A percentile compares a stretch with the other conserved stretches of the same genome.
Conservation (phyloP, 2,888 invertebrate genomes). For the Scaeva pyrastri region DNA sequence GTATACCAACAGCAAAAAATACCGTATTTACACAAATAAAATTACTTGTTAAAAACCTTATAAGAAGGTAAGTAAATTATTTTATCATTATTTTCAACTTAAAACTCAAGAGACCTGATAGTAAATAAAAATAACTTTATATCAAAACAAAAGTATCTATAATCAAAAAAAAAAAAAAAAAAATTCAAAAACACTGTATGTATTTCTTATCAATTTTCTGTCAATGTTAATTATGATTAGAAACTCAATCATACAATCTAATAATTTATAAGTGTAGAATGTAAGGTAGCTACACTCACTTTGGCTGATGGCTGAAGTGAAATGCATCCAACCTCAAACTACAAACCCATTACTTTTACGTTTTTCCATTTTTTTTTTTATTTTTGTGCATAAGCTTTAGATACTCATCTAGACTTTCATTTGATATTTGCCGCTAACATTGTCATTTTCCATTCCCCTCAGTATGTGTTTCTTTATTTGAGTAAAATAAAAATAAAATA, state of each 20-base stretch:
- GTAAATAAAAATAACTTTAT: neutral
- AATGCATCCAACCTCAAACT: slow-evolving; percentile 12
- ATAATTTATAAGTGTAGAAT: neutral
- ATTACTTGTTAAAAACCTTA: too few relatives aligned
- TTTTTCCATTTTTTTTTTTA: neutral
- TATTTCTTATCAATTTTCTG: slow-evolving; percentile 6
- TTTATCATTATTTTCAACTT: too few relatives aligned
- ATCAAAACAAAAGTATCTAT: neutral
- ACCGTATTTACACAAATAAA: too few relatives aligned
- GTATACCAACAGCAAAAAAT: too few relatives aligned
- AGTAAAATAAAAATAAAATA: neutral
- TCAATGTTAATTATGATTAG: slow-evolving; percentile 24
- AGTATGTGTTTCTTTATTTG: neutral
- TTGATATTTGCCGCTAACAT: slow-evolving; percentile 10
- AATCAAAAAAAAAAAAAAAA: neutral
- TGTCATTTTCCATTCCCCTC: neutral
- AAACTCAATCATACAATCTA: neutral
- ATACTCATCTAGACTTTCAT: slow-evolving; percentile 26
- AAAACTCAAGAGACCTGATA: too few relatives aligned
- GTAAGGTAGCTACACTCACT: too few relatives aligned
- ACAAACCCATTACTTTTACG: too few relatives aligned
- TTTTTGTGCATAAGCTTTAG: slow-evolving; percentile 10
- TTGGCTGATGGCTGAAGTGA: neutral
- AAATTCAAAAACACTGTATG: neutral
- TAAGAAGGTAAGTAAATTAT: too few relatives aligned